phyloP scores from a whole-genome alignment of 2,113 vertebrate species.

The Abramis brama region DNA sequence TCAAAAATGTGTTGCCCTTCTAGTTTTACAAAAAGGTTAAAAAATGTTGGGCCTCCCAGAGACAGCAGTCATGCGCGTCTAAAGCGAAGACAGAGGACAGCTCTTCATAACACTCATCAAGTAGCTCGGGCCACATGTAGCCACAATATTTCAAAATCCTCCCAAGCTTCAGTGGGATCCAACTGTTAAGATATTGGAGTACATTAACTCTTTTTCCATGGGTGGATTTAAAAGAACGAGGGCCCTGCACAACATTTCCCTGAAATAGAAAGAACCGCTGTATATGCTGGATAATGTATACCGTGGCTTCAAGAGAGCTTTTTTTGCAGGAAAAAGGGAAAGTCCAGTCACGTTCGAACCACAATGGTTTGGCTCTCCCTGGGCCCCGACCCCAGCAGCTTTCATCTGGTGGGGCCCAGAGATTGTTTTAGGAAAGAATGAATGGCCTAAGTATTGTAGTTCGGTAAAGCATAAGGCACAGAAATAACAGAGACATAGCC shows the following conservation, averaged over 20 bases:
- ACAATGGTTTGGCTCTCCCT: conserved; percentile 49
- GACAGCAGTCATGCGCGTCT: conserved; percentile 6
- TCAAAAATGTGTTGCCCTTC: conserved; percentile 44
- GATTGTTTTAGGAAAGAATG: conserved; percentile 70
- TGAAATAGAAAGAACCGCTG: conserved; percentile 63
- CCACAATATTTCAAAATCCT: conserved; percentile 35
- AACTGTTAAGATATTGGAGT: conserved; percentile 29
- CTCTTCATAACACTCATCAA: neutral
- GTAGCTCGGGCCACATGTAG: neutral
- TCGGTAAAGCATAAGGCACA: conserved; percentile 40
- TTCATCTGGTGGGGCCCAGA: conserved; percentile 54
- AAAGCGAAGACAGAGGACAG: neutral
- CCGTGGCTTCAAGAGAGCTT: conserved; percentile 1
- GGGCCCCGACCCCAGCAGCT: conserved; percentile 52
- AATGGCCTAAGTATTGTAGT: conserved; percentile 57
- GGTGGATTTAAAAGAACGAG: conserved; percentile 1
- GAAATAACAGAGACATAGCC: conserved; percentile 66
- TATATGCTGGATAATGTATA: conserved; percentile 63
- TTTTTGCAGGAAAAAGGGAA: conserved; percentile 1
- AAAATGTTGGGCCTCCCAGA: conserved; percentile 35
- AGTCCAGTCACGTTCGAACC: conserved; percentile 40
- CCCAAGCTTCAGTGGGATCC: neutral
- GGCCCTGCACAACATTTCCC: conserved; percentile 66
- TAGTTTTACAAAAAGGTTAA: conserved; percentile 51
- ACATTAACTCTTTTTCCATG: conserved; percentile 34